Conservation (phyloP, 2,888 invertebrate genomes). For the Disparrhopalites patrizii region DNA sequence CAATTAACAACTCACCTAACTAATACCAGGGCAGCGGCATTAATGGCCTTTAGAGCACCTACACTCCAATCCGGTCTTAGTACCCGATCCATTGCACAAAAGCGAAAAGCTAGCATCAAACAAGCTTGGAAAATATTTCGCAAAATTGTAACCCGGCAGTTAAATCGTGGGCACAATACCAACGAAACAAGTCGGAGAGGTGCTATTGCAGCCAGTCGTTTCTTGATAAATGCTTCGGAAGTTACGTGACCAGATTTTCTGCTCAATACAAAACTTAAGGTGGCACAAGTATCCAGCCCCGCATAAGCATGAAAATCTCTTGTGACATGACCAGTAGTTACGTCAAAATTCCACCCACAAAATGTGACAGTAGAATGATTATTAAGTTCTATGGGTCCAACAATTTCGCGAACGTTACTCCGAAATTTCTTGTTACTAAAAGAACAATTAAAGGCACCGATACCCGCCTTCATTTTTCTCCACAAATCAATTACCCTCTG, state of each 20-base stretch:
- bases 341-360: slow-evolving; percentile 40
- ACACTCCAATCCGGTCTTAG: neutral
- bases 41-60: neutral
- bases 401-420: slow-evolving; percentile 18
- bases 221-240: slow-evolving; percentile 34
- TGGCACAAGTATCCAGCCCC: slow-evolving; percentile 34
- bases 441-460: slow-evolving; percentile 21
- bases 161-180: slow-evolving; percentile 35
- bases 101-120: slow-evolving; percentile 36
- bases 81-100: slow-evolving; percentile 39
- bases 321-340: slow-evolving; percentile 37
- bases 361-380: slow-evolving; percentile 29
- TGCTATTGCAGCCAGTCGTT: slow-evolving; percentile 28
- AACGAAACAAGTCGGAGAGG: slow-evolving; percentile 31
- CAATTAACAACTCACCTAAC: neutral
- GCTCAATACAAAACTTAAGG: slow-evolving; percentile 28
- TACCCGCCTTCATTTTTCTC: slow-evolving; percentile 25
- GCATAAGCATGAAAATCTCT: slow-evolving; percentile 37
- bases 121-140: slow-evolving; percentile 34
- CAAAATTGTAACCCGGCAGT: slow-evolving; percentile 34
- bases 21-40: neutral
- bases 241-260: neutral
- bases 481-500: slow-evolving; percentile 23
- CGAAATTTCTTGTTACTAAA: slow-evolving; percentile 31
- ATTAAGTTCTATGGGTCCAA: neutral